Base-by-base conservation (phyloP, 92 coral and sea anemone genomes). In the Epizoanthus ramosus region DNA sequence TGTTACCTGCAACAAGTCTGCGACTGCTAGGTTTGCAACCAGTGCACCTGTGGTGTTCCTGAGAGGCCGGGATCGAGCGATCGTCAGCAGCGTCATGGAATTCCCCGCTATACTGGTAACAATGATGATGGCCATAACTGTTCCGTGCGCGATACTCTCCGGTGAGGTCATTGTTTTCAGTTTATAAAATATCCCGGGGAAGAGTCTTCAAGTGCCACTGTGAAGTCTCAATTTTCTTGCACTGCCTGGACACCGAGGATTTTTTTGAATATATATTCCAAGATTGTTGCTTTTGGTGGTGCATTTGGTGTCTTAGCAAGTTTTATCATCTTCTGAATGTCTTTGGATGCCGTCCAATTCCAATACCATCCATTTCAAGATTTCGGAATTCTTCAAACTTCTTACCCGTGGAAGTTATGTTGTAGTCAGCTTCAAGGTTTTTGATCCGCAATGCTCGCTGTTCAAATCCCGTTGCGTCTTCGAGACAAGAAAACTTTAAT, bases 21-120 rank as follows among this genome's bases (percentile, higher is more conserved):
- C 92, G 6, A 80, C 60, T 15, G 92, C 92, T n/a, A 88, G 92
- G 68, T 88, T 88, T 6, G 89, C 89, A 16, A 88, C 21, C 18
- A 88, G 63, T 22, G 83, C 83, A 5, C 89, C 89, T 5, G 89
- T 88, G 8, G 67, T 88, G 39, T 88, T 82, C 24, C 89, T 80
- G 25, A 88, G 67, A 15, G 92, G 57, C 47, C 79, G 41, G 61
- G 82, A 65, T 17, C 83, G 86, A 35, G 57, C 41, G 52, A 88
- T 79, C 25, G 80, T 86, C 71, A 85, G 31, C 67, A 88, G 22
- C 0, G 92, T 88, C 71, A 85, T 59, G 16, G 59, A 23, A 50
- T 88, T 88, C 31, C 92, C 92, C 21, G 57, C 69, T 14, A 74
- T 63, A 19, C 86, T 87, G 60, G 84, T 68, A 18, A 80, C 5